phyloP scores from a whole-genome alignment of 2,888 invertebrate species.

The Trissolcus brochymenae region DNA sequence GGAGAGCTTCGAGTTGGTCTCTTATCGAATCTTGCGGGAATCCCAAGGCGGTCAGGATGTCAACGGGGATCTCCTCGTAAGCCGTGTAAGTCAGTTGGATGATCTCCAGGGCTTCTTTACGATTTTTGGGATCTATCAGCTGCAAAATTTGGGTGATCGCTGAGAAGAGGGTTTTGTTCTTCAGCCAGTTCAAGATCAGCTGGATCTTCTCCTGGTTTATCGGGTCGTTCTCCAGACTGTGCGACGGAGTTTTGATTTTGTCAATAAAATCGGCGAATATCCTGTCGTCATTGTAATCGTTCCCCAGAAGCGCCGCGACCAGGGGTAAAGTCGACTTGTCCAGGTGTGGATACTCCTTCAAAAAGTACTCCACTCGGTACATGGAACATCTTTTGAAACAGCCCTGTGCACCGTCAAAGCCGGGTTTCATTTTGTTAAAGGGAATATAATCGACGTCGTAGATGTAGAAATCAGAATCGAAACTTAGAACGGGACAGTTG shows the following conservation, averaged over 20 bases:
- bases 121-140: no score
- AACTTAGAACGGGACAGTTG: slow-evolving; percentile 91
- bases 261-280: slow-evolving; percentile 84
- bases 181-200: slow-evolving; percentile 64
- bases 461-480: slow-evolving; percentile 96
- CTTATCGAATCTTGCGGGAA: no score
- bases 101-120: no score
- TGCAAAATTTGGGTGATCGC: no score
- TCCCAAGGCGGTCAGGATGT: no score
- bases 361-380: slow-evolving; percentile 84
- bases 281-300: slow-evolving; percentile 87
- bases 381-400: slow-evolving; percentile 82
- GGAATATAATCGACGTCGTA: slow-evolving; percentile 86
- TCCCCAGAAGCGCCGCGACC: slow-evolving; percentile 89
- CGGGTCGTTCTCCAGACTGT: slow-evolving; percentile 67
- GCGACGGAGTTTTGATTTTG: slow-evolving; percentile 77
- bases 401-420: slow-evolving; percentile 58
- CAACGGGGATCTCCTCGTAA: no score
- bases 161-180: background rate
- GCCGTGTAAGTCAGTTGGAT: no score
- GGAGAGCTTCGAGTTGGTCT: no score
- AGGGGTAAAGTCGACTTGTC: slow-evolving; percentile 84
- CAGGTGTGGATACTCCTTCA: slow-evolving; percentile 82
- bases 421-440: slow-evolving; percentile 81
- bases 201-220: slow-evolving; percentile 78